These are phyloP conservation scores for Gymnocypris eckloni DNA, from an alignment of 2,797 vertebrate genomes.

Conservation along the genomic window DNA sequence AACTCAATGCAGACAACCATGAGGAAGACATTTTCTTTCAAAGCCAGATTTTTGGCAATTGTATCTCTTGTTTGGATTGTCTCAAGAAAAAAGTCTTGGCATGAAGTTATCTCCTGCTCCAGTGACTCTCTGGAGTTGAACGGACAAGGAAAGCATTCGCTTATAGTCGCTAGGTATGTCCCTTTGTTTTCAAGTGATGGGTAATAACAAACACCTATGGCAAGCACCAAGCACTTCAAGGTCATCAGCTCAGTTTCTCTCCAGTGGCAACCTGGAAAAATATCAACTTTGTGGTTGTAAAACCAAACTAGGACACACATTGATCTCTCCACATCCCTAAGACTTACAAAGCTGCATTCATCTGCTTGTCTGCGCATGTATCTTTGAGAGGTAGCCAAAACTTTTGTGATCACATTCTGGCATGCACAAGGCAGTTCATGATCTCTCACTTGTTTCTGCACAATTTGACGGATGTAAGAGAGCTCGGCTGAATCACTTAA, in stretches of 20 bases:
- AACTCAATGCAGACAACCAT: conserved; percentile 85
- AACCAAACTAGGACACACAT: conserved; percentile 82
- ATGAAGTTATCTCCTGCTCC: conserved; percentile 71
- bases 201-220: conserved; percentile 82
- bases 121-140: conserved; percentile 54
- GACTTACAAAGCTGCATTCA: conserved; percentile 84
- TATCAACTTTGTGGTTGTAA: conserved; percentile 66
- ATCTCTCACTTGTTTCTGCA: conserved; percentile 69
- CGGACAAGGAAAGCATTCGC: conserved; percentile 64
- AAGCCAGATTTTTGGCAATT: conserved; percentile 79
- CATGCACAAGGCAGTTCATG: conserved; percentile 64
- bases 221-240: conserved; percentile 76
- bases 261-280: conserved; percentile 59
- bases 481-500: conserved; percentile 77
- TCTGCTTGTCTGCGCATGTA: conserved; percentile 75
- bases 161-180: conserved; percentile 72
- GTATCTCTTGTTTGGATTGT: conserved; percentile 74
- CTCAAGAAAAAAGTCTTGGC: conserved; percentile 77
- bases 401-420: conserved; percentile 66
- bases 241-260: conserved; percentile 42
- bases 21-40: conserved; percentile 85
- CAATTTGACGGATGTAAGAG: conserved; percentile 81
- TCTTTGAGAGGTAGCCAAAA: conserved; percentile 76
- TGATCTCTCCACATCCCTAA: conserved; percentile 83
- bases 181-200: conserved; percentile 75